Base-by-base conservation (phyloP, 2,888 invertebrate species). In the Eulithis prunata region DNA sequence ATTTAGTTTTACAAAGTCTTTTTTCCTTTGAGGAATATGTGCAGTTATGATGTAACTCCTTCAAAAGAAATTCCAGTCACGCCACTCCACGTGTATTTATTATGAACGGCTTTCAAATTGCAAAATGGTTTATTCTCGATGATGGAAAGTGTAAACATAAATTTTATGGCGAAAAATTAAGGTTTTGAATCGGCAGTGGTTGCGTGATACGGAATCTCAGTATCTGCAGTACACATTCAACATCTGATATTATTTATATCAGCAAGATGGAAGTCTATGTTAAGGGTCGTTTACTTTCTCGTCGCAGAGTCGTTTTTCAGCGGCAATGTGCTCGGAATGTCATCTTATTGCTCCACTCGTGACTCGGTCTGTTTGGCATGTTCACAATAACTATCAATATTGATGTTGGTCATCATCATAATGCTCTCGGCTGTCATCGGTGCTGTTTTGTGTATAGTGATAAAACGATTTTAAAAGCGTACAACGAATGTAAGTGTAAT, bases 261-360 rank as follows among this genome's bases (percentile, higher is more conserved):
- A 82, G 79, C 75, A 84, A 80, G 84, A 84, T 84, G 82, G 77
- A 58, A 13, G 38, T 38, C 6, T 38, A 82, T 83, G 84, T 87
- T 87, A 86, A 86, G 87, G 87, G 87, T 88, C 85, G 87, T 89
- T 89, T 88, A 85, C 84, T 88, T 84, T 84, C 71, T 74, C 76
- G 77, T 78, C 72, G 80, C 75, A 75, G 75, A 75, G 76, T 81
- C 76, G 80, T 85, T 82, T 86, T 86, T 83, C 81, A 83, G 80
- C 74, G 74, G 76, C 76, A 75, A 71, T 77, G 74, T 77, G 75
- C 67, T 54, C 47, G 63, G 73, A 71, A 75, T 76, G 70, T 52
- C 54, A 52, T 54, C 47, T 55, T 52, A 59, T 53, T 56, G 56
- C 56, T 41, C 43, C 49, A 47, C 13, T 47, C 43, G 14, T 67